Evolutionary conservation across 2,113 vertebrate genomes (phyloP), one percentile per base, ranked within the genome.

Genomic region (Mastomys natalensis): DNA sequence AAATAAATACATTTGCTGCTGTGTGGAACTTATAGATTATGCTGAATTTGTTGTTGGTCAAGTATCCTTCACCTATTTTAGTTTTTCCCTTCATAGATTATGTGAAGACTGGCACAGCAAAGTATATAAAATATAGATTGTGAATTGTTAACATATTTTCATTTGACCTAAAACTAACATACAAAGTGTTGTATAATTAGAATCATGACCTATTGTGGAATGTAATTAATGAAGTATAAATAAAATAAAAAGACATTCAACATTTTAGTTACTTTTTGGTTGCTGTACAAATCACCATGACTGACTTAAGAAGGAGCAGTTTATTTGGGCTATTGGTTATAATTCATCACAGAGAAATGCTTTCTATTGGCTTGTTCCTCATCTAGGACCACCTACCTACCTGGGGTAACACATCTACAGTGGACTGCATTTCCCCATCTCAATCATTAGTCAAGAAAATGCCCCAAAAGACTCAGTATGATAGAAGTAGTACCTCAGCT

Each of bases 211-310:
- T 82, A 82, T 95, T 58, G 3, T 24, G 90, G 37, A 89, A 43
- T 51, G 58, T 93, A 92, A 92, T 91, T 70, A 81, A 93, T 48
- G 51, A 89, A 19, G 1, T 13, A 29, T 34, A 77, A 12, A 26
- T 88, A 72, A 34, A 66, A 19, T 72, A 86, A 95, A 91, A 86
- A 77, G 55, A 78, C 3, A 73, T 77, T 95, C 24, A 94, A 93
- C 34, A 80, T n/a, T 82, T 24, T 82, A 26, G 37, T 82, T 82
- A 21, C 53, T 40, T 58, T 82, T 21, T 24, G 21, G 26, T 40
- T 58, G 10, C 21, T 15, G 11, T 58, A 24, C 6, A 40, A 58
- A 58, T 81, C 21, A 81, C 80, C 5, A 7, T 82, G 80, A 26
- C 6, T 21, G 7, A 22, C 3, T 58, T 58, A 58, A 82, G 37